Evolutionary conservation across 2,888 invertebrate genomes (phyloP).

Genomic region (Cactoblastis cactorum): DNA sequence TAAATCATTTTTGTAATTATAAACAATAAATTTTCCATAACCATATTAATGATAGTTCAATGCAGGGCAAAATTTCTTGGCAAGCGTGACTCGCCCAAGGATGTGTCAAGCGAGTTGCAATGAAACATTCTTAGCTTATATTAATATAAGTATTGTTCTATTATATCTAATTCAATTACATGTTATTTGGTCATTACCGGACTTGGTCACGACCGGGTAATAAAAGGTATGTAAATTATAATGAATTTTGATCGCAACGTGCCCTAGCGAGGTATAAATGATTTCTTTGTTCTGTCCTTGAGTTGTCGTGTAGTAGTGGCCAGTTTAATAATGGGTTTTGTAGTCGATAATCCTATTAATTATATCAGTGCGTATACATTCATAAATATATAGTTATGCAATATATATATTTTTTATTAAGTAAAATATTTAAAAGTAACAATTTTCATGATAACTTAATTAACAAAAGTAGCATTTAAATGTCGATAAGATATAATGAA

Average conservation of each 20-base stretch:
- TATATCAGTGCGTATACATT: not conserved
- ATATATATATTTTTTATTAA: too few species aligned
- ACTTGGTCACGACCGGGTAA: conserved; percentile 58
- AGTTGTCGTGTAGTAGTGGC: conserved; percentile 13
- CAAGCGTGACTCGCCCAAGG: conserved; percentile 30
- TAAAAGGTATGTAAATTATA: conserved; percentile 54
- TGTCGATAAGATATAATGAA: too few species aligned
- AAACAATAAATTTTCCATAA: not conserved
- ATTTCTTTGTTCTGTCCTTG: conserved; percentile 12
- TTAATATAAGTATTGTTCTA: conserved; percentile 59
- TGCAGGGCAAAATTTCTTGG: conserved; percentile 11
- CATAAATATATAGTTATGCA: too few species aligned
- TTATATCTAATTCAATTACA: conserved; percentile 62
- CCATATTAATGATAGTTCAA: conserved; percentile 6
- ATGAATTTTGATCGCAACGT: conserved; percentile 25
- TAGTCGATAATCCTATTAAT: not conserved
- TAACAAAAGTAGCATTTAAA: too few species aligned
- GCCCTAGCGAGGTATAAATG: conserved; percentile 12
- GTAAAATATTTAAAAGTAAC: too few species aligned
- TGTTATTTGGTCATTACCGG: conserved; percentile 58
- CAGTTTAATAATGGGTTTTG: conserved; percentile 1
- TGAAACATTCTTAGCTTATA: conserved; percentile 38
- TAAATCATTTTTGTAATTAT: not conserved
- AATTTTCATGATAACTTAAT: too few species aligned
- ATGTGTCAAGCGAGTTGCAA: conserved; percentile 25